A percentile compares a stretch with the other conserved stretches of the same genome.
Evolutionary conservation across 2,113 vertebrate species (phyloP).

Genomic region (Mungos mungo): DNA sequence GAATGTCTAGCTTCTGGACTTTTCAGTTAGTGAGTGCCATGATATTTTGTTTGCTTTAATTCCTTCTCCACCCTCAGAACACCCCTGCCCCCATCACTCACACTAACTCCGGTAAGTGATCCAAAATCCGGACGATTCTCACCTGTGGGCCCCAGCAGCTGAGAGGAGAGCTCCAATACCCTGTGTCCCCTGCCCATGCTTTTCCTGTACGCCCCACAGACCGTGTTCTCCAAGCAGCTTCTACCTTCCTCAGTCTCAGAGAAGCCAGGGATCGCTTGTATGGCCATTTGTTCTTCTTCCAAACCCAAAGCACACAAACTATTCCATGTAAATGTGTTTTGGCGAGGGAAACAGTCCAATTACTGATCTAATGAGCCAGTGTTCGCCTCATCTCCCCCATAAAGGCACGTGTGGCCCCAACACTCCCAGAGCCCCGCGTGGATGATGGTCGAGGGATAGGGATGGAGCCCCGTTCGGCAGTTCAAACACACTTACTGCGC

Average conservation of each 20-base stretch:
- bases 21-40: neutral
- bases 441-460: neutral
- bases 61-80: neutral
- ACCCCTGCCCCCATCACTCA: too few species aligned
- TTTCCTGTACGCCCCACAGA: neutral
- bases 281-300: slow-evolving; percentile 56
- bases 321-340: slow-evolving; percentile 70
- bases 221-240: neutral
- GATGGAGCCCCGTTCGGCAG: slow-evolving; percentile 69
- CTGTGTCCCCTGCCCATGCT: rapidly evolving
- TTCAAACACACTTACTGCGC: slow-evolving; percentile 75
- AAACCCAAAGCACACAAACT: slow-evolving; percentile 59
- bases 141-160: rapidly evolving
- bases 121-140: neutral
- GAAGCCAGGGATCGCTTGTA: neutral
- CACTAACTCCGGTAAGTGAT: neutral
- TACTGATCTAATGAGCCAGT: slow-evolving; percentile 79
- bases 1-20: neutral
- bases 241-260: neutral
- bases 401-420: slow-evolving; percentile 71
- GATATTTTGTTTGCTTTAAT: neutral
- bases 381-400: slow-evolving; percentile 71
- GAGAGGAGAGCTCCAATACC: neutral
- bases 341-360: slow-evolving; percentile 76
- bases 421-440: slow-evolving; percentile 39